Base-by-base conservation (phyloP, 2,797 vertebrate species). In the Notolabrus celidotus region DNA sequence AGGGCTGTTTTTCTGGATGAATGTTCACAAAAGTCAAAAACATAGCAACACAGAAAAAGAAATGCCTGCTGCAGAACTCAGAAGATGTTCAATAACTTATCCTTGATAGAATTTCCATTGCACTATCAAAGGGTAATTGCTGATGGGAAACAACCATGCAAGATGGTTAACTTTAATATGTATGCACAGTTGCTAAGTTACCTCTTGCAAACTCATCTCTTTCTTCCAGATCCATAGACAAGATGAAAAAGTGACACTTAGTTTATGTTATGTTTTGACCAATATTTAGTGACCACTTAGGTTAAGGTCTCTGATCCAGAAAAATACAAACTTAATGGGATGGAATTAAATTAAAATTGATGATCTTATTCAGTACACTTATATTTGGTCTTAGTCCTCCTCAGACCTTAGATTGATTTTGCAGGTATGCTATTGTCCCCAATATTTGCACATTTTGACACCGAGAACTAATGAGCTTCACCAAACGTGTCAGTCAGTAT, bases 101-200 rank as follows among this genome's bases (percentile, higher is more conserved):
- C 14, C 9, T 5, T 17, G 4, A 27, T 19, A 23, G 15, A 19
- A 25, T 63, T 59, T 67, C n/a, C 20, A 46, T 15, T 51, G 17
- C 50, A 5, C 47, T 57, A 12, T 33, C 0, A 41, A 42, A 29
- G n/a, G 19, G 15, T 36, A 31, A 67, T 57, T 36, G 31, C 41
- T 34, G 1, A 3, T 23, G 52, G 14, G 36, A 47, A 52, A 58
- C 22, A 73, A n/a, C 7, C 7, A 45, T 58, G 14, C 38, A 20
- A 55, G 31, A 53, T 69, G 39, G 64, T 49, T 39, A 29, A 50
- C 19, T 25, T 67, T 29, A 50, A 45, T 61, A 41, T 47, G 29
- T 46, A 39, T 50, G 22, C 36, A 71, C 31, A 36, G 68, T 73
- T 71, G 58, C 62, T 62, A 68, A 59, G 66, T 59, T 51, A 74